Conservation (phyloP, 2,113 vertebrate species). For the Acrocephalus arundinaceus region DNA sequence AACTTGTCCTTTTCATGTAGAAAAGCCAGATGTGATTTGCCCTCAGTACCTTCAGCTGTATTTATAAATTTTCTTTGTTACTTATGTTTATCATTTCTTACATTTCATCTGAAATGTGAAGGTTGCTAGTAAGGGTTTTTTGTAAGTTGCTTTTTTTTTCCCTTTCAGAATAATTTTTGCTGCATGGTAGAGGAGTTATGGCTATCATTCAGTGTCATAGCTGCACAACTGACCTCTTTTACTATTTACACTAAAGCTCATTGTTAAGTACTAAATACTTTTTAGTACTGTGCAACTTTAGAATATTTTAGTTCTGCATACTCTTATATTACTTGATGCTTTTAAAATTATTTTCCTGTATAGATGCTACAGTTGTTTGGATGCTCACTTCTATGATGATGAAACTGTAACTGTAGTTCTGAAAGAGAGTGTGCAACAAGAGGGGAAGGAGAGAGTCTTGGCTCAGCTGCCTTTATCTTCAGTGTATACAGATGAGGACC, state of each 20-base stretch:
- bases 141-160: background rate
- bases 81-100: background rate
- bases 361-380: conserved; percentile 85
- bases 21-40: background rate
- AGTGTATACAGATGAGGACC: conserved; percentile 75
- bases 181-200: background rate
- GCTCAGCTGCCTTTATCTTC: conserved; percentile 88
- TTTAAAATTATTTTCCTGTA: background rate
- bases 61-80: background rate
- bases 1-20: background rate
- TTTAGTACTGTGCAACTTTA: background rate
- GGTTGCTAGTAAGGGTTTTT: background rate
- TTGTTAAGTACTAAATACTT: background rate
- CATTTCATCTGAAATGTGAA: background rate
- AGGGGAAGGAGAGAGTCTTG: conserved; percentile 81
- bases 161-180: background rate
- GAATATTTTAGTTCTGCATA: background rate
- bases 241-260: background rate
- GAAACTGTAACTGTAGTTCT: conserved; percentile 91
- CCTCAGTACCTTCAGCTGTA: background rate
- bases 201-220: background rate
- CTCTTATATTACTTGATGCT: background rate
- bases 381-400: conserved; percentile 94
- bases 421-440: conserved; percentile 77
- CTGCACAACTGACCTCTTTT: background rate